Conservation (phyloP, 1,140 invertebrate species). For the Spodoptera frugiperda region DNA sequence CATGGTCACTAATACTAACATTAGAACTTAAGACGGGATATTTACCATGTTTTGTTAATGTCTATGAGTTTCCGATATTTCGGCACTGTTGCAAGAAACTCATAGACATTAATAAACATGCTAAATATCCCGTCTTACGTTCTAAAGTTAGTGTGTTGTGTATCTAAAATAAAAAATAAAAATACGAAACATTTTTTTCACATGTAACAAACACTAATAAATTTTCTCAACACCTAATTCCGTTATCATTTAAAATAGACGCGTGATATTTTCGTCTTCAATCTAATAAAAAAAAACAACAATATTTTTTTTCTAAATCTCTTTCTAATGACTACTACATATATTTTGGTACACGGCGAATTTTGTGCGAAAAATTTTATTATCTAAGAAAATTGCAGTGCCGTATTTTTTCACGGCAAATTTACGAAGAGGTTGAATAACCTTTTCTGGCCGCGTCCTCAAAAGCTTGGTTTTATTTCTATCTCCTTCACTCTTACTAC, state of each 20-base stretch:
- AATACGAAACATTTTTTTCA: not conserved
- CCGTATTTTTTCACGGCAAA: conserved; percentile 62
- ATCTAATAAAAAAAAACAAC: not conserved
- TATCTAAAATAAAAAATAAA: too few species aligned
- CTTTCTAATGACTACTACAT: not conserved
- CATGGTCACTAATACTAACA: too few species aligned
- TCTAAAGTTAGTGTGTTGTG: too few species aligned
- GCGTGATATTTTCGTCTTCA: conserved; percentile 1
- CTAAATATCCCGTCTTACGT: too few species aligned
- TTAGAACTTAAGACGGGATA: too few species aligned
- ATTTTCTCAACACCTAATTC: conserved; percentile 9
- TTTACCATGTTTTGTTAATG: too few species aligned
- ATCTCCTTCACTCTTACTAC: conserved; percentile 55
- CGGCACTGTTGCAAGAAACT: too few species aligned
- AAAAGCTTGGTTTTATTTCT: conserved; percentile 47
- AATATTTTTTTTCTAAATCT: not conserved
- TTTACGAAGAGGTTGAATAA: conserved; percentile 71
- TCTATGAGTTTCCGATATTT: too few species aligned
- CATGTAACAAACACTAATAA: conserved; percentile 4
- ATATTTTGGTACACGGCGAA: not conserved
- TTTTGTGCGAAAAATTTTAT: conserved; percentile 48
- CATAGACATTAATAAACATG: too few species aligned
- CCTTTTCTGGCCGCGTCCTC: conserved; percentile 66
- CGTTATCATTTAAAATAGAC: conserved; percentile 4
- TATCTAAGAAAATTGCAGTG: conserved; percentile 61